phyloP scores from a whole-genome alignment of 2,797 vertebrate species.

The Balearica regulorum region DNA sequence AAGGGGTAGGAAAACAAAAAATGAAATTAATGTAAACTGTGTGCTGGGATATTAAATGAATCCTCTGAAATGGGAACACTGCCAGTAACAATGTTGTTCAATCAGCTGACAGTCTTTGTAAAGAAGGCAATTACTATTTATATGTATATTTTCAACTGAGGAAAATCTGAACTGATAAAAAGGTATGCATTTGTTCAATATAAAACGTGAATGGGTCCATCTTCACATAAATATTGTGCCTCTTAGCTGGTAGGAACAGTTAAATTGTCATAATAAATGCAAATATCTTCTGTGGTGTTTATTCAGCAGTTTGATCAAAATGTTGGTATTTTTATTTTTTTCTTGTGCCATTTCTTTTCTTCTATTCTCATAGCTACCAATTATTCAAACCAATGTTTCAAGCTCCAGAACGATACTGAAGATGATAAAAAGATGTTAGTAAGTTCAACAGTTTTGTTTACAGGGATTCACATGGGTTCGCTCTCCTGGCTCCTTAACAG shows the following conservation, averaged over 20 bases:
- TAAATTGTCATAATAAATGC: conserved; percentile 4
- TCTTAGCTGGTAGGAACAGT: neutral
- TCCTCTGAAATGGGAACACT: conserved; percentile 50
- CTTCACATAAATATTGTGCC: conserved; percentile 1
- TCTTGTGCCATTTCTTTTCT: neutral
- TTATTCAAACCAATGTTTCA: neutral
- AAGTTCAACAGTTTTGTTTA: neutral
- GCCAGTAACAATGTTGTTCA: conserved; percentile 41
- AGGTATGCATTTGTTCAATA: neutral
- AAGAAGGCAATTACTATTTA: conserved; percentile 25
- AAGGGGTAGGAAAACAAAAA: conserved; percentile 67
- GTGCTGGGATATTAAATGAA: conserved; percentile 65
- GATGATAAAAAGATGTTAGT: neutral
- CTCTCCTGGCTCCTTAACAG: neutral
- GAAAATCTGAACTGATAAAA: conserved; percentile 49
- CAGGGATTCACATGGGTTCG: neutral
- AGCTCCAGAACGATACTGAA: neutral
- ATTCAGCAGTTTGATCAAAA: neutral
- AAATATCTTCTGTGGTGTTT: neutral
- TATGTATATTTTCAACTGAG: conserved; percentile 18
- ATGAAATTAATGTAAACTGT: conserved; percentile 62
- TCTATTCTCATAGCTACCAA: neutral
- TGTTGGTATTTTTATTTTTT: neutral
- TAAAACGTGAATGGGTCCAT: neutral
- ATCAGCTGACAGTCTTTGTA: conserved; percentile 31